Percentiles rank a stretch among this genome's conserved stretches.
Conservation (phyloP, 2,797 vertebrate genomes). For the Coregonus sp. region DNA sequence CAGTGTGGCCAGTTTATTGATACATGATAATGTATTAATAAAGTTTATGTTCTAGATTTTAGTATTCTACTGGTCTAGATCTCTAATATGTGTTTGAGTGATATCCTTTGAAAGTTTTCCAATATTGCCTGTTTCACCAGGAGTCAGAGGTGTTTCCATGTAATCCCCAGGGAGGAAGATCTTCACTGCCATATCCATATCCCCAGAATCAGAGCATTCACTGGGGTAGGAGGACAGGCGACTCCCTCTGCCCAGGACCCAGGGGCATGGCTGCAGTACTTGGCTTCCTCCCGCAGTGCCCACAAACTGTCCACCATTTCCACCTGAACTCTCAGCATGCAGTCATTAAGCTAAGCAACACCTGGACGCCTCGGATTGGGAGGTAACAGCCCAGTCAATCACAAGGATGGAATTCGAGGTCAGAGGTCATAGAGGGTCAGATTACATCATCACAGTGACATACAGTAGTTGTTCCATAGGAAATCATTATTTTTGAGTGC, state of each 20-base stretch:
- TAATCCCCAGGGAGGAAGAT: slow-evolving; percentile 25
- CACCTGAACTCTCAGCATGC: slow-evolving; percentile 51
- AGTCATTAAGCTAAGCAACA: slow-evolving; percentile 52
- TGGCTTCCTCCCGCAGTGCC: slow-evolving; percentile 24
- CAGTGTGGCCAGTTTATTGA: too few relatives aligned
- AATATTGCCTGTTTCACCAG: slow-evolving; percentile 8
- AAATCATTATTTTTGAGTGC: slow-evolving; percentile 8
- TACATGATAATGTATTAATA: too few relatives aligned
- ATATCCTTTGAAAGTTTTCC: background rate
- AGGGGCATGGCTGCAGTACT: slow-evolving; percentile 21
- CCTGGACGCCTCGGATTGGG: slow-evolving; percentile 7
- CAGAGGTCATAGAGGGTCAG: slow-evolving; percentile 16
- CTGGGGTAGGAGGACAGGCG: slow-evolving; percentile 35
- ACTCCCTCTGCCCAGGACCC: slow-evolving; percentile 25
- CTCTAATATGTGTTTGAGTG: background rate
- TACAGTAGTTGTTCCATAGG: slow-evolving; percentile 24
- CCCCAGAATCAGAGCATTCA: slow-evolving; percentile 41
- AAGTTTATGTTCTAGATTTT: background rate
- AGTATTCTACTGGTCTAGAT: background rate
- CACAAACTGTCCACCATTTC: slow-evolving; percentile 29
- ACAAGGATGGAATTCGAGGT: slow-evolving; percentile 18
- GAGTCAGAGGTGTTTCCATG: slow-evolving; percentile 36
- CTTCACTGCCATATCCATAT: slow-evolving; percentile 38
- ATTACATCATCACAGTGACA: slow-evolving; percentile 18
- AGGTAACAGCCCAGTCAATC: slow-evolving; percentile 23